Percentiles rank a stretch among this genome's conserved stretches.
Evolutionary conservation across 2,797 vertebrate species (phyloP).

Genomic region (Macrochelys suwanniensis): DNA sequence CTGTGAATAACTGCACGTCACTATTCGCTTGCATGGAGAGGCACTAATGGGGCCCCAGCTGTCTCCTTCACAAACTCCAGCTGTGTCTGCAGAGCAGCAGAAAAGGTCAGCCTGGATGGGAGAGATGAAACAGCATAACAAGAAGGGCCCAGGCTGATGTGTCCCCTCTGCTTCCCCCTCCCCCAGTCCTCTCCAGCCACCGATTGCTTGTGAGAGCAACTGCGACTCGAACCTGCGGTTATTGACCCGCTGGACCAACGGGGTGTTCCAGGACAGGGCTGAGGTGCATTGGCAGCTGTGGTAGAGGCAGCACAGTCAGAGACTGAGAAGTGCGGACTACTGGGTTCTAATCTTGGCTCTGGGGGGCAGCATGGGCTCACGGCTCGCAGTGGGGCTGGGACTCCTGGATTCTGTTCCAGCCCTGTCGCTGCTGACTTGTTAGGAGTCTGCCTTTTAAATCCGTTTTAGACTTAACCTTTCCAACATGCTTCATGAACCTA

Average conservation of each 20-base stretch:
- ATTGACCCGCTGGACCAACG: background rate
- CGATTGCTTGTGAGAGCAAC: background rate
- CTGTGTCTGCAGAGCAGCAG: constrained; percentile 6
- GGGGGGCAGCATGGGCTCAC: background rate
- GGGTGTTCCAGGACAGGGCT: background rate
- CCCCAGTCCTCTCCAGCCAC: background rate
- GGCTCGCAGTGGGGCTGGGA: background rate
- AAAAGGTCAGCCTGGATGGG: background rate
- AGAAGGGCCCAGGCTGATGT: background rate
- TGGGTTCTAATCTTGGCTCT: background rate
- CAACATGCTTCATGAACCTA: too few species aligned
- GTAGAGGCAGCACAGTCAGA: background rate
- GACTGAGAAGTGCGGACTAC: fast-evolving
- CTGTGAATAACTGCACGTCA: background rate
- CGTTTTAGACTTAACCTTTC: too few species aligned
- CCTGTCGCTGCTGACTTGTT: background rate
- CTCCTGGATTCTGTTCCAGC: background rate
- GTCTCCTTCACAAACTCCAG: constrained; percentile 12
- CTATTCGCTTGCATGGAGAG: background rate
- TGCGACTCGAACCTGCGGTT: background rate
- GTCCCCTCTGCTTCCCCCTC: background rate
- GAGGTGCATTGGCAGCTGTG: background rate
- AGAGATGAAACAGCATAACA: background rate
- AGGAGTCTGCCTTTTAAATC: too few species aligned
- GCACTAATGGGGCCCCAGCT: constrained; percentile 35